phyloP scores from a whole-genome alignment of 1,140 invertebrate genomes.

The Rhopalosiphum padi region DNA sequence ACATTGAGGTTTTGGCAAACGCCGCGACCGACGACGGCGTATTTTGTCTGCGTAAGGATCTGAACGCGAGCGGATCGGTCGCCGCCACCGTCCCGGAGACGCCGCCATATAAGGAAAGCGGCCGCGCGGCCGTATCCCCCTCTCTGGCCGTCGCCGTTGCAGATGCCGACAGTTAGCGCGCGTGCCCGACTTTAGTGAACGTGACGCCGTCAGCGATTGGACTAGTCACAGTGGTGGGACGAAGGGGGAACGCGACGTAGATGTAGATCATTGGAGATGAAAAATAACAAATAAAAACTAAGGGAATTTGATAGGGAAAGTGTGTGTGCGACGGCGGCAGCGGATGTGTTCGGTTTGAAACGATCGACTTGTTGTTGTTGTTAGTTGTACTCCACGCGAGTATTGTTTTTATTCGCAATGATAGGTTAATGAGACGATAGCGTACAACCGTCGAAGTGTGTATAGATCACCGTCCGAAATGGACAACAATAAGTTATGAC shows the following conservation, averaged over 20 bases:
- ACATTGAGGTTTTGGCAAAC: not conserved
- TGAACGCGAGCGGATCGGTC: not conserved
- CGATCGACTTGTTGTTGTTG: not conserved
- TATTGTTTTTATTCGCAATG: not conserved
- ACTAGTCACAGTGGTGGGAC: not conserved
- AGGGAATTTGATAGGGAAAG: not conserved
- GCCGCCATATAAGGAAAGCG: conserved; percentile 2
- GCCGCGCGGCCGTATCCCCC: not conserved
- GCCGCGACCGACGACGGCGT: not conserved
- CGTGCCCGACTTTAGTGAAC: not conserved
- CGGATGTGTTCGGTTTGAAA: not conserved
- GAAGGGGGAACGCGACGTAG: not conserved
- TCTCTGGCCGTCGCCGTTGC: too few species aligned
- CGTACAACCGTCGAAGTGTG: too few species aligned
- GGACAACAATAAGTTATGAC: not conserved
- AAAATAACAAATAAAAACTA: not conserved
- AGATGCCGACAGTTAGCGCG: not conserved
- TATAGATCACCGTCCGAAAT: not conserved
- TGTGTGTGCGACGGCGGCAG: not conserved
- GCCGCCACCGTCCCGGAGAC: not conserved
- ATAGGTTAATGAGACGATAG: not conserved
- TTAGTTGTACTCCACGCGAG: not conserved
- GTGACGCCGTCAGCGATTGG: conserved; percentile 1
- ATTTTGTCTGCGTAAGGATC: conserved; percentile 13
- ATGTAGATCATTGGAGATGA: conserved; percentile 14